Evolutionary conservation across 2,888 invertebrate species (phyloP).

Genomic region (Melanostoma scalare): DNA sequence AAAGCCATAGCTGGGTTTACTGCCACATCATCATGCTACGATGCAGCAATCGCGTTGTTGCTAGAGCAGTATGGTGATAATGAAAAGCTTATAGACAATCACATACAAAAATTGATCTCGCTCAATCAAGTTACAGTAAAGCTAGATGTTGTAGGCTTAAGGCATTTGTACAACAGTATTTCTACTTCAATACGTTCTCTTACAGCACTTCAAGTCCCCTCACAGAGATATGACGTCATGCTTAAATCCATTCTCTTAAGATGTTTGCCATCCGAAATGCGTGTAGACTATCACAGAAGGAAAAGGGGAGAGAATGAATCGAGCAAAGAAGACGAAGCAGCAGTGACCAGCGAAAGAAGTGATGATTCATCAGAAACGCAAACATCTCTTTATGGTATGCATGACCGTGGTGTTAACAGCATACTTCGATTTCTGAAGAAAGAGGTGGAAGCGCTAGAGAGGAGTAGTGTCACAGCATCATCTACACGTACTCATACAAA

Average conservation of each 20-base stretch:
- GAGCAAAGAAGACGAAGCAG: too few relatives aligned
- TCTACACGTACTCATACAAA: neutral
- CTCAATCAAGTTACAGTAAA: slow-evolving; percentile 29
- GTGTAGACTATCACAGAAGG: slow-evolving; percentile 25
- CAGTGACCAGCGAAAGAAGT: slow-evolving; percentile 5
- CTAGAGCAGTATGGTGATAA: slow-evolving; percentile 50
- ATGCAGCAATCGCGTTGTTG: slow-evolving; percentile 30
- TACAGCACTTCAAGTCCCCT: slow-evolving; percentile 25
- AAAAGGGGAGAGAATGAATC: neutral
- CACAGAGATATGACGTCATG: slow-evolving; percentile 37
- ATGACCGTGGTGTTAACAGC: slow-evolving; percentile 18
- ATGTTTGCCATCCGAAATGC: slow-evolving; percentile 12
- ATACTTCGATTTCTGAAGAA: slow-evolving; percentile 32
- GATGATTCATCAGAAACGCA: slow-evolving; percentile 11
- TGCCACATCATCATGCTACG: slow-evolving; percentile 34
- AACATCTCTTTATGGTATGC: slow-evolving; percentile 17
- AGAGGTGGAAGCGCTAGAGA: slow-evolving; percentile 4
- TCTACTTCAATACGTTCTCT: slow-evolving; percentile 19
- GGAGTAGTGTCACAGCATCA: neutral
- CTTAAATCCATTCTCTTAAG: slow-evolving; percentile 28
- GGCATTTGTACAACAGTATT: slow-evolving; percentile 41
- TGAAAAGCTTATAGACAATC: slow-evolving; percentile 41
- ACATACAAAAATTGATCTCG: slow-evolving; percentile 44
- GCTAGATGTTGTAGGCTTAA: slow-evolving; percentile 12
- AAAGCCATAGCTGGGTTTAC: slow-evolving; percentile 27